Evolutionary conservation across 2,888 invertebrate species (phyloP).

Genomic region (Sarcophaga caerulescens): DNA sequence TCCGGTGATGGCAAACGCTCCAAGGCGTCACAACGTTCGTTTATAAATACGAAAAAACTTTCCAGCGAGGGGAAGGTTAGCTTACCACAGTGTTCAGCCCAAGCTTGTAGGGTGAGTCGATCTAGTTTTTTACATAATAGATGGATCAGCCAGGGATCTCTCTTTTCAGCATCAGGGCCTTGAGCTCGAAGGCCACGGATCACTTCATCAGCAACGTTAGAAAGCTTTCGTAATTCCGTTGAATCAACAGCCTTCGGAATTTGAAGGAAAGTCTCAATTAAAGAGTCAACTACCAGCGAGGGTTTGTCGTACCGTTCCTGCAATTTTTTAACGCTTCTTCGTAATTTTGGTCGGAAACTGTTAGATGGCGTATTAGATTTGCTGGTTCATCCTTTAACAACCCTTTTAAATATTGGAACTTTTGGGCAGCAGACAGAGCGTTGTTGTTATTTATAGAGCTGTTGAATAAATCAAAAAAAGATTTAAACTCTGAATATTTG

Average conservation of each 20-base stretch:
- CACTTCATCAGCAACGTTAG: no score
- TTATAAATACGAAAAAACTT: no score
- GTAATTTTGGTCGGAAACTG: conserved; percentile 47
- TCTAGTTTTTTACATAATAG: no score
- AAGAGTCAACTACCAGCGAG: conserved; percentile 46
- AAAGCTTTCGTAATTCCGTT: no score
- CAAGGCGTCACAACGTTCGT: background rate
- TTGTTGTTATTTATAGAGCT: conserved; percentile 48
- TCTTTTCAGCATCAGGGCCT: no score
- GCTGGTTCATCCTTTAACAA: conserved; percentile 41
- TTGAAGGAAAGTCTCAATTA: no score
- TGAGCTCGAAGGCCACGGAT: no score
- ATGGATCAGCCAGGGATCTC: no score
- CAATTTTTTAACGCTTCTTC: conserved; percentile 43
- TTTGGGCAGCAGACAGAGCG: conserved; percentile 43
- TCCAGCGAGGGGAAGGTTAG: no score
- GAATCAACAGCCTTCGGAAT: no score
- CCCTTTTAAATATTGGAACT: conserved; percentile 56
- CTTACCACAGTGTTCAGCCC: no score
- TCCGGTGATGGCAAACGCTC: background rate
- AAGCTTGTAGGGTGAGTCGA: no score
- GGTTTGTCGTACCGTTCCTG: conserved; percentile 37
- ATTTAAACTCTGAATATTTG: conserved; percentile 35
- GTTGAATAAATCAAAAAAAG: conserved; percentile 39
- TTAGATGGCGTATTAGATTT: conserved; percentile 44